Evolutionary conservation across 2,888 invertebrate species (phyloP).

Genomic region (Norana najaformis): DNA sequence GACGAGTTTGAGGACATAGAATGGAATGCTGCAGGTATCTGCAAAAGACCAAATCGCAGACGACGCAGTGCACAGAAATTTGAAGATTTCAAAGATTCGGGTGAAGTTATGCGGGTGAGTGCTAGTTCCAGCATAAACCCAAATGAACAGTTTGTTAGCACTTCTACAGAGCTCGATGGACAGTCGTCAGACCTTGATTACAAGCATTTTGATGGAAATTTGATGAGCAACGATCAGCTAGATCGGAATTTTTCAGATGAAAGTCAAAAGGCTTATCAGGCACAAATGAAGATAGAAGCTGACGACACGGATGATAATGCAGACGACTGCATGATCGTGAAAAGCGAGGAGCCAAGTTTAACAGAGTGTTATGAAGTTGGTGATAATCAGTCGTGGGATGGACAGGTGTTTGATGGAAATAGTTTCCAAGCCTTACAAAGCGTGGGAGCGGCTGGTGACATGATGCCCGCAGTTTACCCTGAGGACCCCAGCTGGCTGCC

Average conservation of each 20-base stretch:
- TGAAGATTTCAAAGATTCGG: not conserved
- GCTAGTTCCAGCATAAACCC: not conserved
- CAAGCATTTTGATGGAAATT: not conserved
- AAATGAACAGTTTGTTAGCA: not conserved
- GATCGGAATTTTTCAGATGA: not conserved
- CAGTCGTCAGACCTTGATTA: not conserved
- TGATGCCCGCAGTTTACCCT: not conserved
- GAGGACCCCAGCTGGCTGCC: not conserved
- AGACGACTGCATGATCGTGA: constrained; percentile 21
- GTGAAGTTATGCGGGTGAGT: too few species aligned
- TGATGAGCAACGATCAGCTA: constrained; percentile 13
- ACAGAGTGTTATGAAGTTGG: not conserved
- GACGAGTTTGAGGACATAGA: not conserved
- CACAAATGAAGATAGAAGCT: not conserved
- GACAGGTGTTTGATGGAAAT: not conserved
- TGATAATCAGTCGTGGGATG: not conserved
- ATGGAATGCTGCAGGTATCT: not conserved
- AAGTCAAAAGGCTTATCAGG: not conserved
- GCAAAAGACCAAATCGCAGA: not conserved
- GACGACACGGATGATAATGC: not conserved
- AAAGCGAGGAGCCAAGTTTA: not conserved
- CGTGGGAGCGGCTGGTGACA: not conserved
- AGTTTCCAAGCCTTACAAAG: not conserved
- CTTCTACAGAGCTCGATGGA: not conserved
- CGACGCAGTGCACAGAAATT: not conserved